A percentile compares a stretch with the other conserved stretches of the same genome.
phyloP scores from a whole-genome alignment of 2,888 invertebrate genomes.

The Sinelater perroti region DNA sequence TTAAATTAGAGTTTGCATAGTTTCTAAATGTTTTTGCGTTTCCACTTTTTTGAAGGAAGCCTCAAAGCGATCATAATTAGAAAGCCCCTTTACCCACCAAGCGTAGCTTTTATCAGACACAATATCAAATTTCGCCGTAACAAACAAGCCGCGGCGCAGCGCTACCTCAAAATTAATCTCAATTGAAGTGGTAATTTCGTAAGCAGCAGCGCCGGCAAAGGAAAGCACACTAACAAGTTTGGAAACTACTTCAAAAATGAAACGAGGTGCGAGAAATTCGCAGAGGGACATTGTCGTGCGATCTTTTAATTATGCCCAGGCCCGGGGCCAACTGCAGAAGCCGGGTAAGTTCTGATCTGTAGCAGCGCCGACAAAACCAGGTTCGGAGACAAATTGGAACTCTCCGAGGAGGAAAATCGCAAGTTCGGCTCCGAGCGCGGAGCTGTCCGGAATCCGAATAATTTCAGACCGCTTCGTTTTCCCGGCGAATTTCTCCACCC shows the following conservation, averaged over 20 bases:
- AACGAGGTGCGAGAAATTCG: conserved; percentile 2
- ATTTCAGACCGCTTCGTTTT: background rate
- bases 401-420: conserved; percentile 1
- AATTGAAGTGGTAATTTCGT: conserved; percentile 3
- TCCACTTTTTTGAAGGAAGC: no score
- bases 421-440: background rate
- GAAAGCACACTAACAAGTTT: conserved; percentile 8
- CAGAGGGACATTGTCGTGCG: conserved; percentile 1
- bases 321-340: background rate
- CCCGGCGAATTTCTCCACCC: background rate
- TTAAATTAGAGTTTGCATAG: no score
- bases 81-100: no score
- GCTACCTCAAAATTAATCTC: background rate
- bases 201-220: background rate
- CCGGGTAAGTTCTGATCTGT: background rate
- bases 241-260: conserved; percentile 6
- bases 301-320: conserved; percentile 6
- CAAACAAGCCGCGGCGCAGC: background rate
- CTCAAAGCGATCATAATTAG: no score
- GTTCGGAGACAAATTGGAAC: background rate
- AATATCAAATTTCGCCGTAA: background rate
- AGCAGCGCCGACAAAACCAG: background rate
- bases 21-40: no score
- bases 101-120: background rate
- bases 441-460: background rate